Evolutionary conservation across 2,888 invertebrate species (phyloP), one percentile per base, ranked within the genome.

Genomic region (Caenorhabditis angaria): DNA sequence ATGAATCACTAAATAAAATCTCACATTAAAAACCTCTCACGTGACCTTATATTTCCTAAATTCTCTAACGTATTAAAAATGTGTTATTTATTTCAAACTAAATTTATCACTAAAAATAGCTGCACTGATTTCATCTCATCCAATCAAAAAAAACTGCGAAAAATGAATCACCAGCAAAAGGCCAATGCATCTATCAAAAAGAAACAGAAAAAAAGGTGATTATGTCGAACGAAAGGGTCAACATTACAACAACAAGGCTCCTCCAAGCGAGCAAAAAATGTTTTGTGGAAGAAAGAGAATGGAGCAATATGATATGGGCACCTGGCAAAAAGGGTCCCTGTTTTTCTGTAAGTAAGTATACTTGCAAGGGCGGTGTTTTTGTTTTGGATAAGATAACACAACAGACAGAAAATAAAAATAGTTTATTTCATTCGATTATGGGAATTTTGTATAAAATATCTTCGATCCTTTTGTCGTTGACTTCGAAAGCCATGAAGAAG

Each of bases 401-500:
- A n/a, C n/a, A n/a, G n/a, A 41, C 41, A 41, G 10, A 18, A 10
- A 8, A 10, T 32, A 32, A 8, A 41, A 12, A 41, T 12, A n/a
- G n/a, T n/a, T 22, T 51, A 51, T 50, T 24, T 66, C 41, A 71
- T 24, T 71, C 71, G 55, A 67, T 63, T 27, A 57, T 63, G 20
- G 66, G 66, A 20, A 71, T 66, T 24, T 61, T 66, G 60, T 65
- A 64, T 58, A 72, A 67, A 64, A 72, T 72, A 53, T 72, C 56
- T 48, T 72, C 72, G 10, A 72, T 57, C 5, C 25, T 64, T 35
- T 63, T 27, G 0, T 61, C 64, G 50, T 72, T 64, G 32, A 72
- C 72, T 58, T 72, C 72, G 25, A 72, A 72, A 48, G 72, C 72
- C 41, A 72, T 27, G 53, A 72, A 72, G 58, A 72, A 72, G 27